These are phyloP conservation scores for Antennarius striatus DNA, from an alignment of 2,113 vertebrate species.

Conservation along the genomic window DNA sequence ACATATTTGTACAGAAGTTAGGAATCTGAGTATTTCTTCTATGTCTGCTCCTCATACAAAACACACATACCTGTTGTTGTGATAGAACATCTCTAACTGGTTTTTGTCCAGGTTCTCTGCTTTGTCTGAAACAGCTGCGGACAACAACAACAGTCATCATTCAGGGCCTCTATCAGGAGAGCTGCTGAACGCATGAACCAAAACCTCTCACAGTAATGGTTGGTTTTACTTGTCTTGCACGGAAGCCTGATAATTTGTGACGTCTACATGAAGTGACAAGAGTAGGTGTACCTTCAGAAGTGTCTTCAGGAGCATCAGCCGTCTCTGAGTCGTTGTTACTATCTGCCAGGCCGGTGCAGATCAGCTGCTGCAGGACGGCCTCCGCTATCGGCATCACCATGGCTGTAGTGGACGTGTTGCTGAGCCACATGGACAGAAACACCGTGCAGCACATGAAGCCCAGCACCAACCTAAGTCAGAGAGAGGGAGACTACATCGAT, in stretches of 20 bases:
- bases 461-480: slow-evolving; percentile 86
- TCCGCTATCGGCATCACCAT: slow-evolving; percentile 99
- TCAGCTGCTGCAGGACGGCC: slow-evolving; percentile 94
- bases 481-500: background rate
- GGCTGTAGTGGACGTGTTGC: slow-evolving; percentile 97
- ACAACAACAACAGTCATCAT: slow-evolving; percentile 7
- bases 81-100: slow-evolving; percentile 72
- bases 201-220: slow-evolving; percentile 17
- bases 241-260: too few species aligned
- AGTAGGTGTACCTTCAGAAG: too few species aligned
- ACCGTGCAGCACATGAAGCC: slow-evolving; percentile 98
- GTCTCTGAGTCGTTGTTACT: slow-evolving; percentile 81
- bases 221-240: too few species aligned
- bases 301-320: slow-evolving; percentile 58
- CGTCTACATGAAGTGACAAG: too few species aligned
- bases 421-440: slow-evolving; percentile 98
- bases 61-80: slow-evolving; percentile 62
- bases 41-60: background rate
- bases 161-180: background rate
- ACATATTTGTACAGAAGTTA: background rate
- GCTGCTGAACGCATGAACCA: slow-evolving; percentile 29
- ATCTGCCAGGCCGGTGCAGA: slow-evolving; percentile 81
- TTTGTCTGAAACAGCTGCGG: slow-evolving; percentile 65
- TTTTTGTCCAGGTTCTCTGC: slow-evolving; percentile 76
- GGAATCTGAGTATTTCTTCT: background rate